These are phyloP conservation scores for Nyctalus aviator DNA, from an alignment of 2,797 vertebrate genomes.

Conservation along the genomic window DNA sequence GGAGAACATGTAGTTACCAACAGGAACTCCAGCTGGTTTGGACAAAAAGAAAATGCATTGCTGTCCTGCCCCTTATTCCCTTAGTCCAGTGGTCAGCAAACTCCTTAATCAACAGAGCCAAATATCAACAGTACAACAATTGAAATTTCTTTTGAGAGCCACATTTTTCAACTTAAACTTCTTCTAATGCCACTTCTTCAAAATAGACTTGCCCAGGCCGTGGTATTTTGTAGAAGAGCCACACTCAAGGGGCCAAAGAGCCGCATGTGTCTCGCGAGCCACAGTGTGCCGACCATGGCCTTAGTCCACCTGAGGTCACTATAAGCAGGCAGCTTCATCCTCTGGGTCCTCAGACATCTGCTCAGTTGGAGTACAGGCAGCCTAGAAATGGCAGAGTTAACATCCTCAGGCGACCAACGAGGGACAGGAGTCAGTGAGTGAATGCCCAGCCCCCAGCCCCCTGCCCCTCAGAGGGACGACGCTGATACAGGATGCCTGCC, in stretches of 20 bases:
- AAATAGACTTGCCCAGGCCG: no score
- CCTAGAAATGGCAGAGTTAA: neutral
- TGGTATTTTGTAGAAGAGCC: no score
- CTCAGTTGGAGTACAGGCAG: neutral
- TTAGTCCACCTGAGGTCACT: neutral
- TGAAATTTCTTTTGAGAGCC: no score
- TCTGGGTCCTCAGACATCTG: neutral
- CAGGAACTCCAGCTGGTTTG: neutral
- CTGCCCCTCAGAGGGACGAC: neutral
- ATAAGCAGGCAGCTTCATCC: neutral
- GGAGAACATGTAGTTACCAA: neutral
- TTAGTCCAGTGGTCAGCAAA: no score
- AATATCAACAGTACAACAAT: no score
- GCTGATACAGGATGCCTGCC: no score
- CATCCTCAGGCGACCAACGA: neutral
- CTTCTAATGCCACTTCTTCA: no score
- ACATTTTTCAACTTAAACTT: no score
- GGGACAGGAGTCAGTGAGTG: neutral
- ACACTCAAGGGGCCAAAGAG: no score
- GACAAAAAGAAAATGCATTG: neutral
- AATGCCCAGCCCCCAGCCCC: neutral
- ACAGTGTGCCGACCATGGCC: no score
- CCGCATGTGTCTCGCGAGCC: no score
- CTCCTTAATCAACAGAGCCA: no score
- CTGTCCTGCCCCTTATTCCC: neutral